Conservation (phyloP, 2,888 invertebrate genomes). For the Linyphia triangularis region DNA sequence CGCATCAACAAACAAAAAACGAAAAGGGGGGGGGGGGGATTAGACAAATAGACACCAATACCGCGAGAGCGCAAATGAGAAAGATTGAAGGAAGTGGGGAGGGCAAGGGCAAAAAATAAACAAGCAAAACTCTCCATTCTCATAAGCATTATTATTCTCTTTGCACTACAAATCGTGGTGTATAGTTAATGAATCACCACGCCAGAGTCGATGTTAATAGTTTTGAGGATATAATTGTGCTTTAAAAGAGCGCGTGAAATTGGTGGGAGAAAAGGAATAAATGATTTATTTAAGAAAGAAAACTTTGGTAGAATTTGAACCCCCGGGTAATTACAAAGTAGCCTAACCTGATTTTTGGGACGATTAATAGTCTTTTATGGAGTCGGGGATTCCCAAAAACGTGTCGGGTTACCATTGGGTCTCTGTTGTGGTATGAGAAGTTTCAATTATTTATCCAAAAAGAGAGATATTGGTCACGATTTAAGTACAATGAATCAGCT, state of each 20-base stretch:
- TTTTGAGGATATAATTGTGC: conserved; percentile 71
- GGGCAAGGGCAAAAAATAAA: not conserved
- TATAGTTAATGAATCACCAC: conserved; percentile 71
- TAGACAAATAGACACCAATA: conserved; percentile 73
- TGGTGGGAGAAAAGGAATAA: conserved; percentile 11
- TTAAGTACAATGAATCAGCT: conserved; percentile 30
- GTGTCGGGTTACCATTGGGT: conserved; percentile 46
- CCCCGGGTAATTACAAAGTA: conserved; percentile 65
- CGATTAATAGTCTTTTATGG: conserved; percentile 49
- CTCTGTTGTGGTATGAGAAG: not conserved
- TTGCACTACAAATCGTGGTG: conserved; percentile 47
- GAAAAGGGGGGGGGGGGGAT: conserved; percentile 16
- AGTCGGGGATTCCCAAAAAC: not conserved
- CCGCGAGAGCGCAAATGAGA: not conserved
- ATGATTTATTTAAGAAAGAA: conserved; percentile 72
- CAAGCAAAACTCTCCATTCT: conserved; percentile 11
- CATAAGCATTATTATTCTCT: conserved; percentile 14
- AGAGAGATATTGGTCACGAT: conserved; percentile 53
- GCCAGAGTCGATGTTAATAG: conserved; percentile 66
- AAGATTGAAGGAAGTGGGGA: conserved; percentile 12
- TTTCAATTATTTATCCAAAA: conserved; percentile 53
- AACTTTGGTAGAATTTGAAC: conserved; percentile 62
- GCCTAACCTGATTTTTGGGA: conserved; percentile 44
- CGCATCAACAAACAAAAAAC: conserved; percentile 53
- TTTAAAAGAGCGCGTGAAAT: conserved; percentile 72